phyloP scores from a whole-genome alignment of 2,888 invertebrate species.

The Azorinus chamasolen region DNA sequence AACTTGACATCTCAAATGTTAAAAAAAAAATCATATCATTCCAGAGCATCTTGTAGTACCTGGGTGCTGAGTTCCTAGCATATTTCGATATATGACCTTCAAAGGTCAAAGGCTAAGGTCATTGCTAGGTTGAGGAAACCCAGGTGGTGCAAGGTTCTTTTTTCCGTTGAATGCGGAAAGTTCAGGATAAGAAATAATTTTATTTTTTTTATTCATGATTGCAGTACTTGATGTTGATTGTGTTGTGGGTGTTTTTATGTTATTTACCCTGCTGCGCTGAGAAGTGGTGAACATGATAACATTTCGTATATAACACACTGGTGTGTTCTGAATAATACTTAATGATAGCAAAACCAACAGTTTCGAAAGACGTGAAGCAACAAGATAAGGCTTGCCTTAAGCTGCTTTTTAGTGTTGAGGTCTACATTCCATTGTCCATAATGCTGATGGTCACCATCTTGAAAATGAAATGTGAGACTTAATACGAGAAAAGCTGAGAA shows the following conservation, averaged over 20 bases:
- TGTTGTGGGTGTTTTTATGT: background rate
- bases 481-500: too few species aligned
- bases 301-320: background rate
- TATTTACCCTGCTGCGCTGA: background rate
- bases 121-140: too few species aligned
- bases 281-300: background rate
- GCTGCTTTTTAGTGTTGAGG: background rate
- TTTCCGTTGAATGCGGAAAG: conserved; percentile 44
- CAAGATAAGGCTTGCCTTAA: too few species aligned
- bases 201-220: conserved; percentile 52
- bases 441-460: conserved; percentile 28
- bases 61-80: background rate
- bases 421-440: conserved; percentile 59
- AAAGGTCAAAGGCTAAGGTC: too few species aligned
- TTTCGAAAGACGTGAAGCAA: too few species aligned
- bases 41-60: conserved; percentile 26
- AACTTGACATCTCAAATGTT: conserved; percentile 51
- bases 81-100: too few species aligned
- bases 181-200: conserved; percentile 55
- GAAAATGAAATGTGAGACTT: background rate
- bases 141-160: too few species aligned
- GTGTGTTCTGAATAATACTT: conserved; percentile 9
- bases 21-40: conserved; percentile 56
- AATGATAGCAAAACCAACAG: too few species aligned
- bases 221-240: conserved; percentile 1